Percentiles rank a stretch among this genome's conserved stretches.
Conservation (phyloP, 2,797 vertebrate species). For the Tapera naevia region DNA sequence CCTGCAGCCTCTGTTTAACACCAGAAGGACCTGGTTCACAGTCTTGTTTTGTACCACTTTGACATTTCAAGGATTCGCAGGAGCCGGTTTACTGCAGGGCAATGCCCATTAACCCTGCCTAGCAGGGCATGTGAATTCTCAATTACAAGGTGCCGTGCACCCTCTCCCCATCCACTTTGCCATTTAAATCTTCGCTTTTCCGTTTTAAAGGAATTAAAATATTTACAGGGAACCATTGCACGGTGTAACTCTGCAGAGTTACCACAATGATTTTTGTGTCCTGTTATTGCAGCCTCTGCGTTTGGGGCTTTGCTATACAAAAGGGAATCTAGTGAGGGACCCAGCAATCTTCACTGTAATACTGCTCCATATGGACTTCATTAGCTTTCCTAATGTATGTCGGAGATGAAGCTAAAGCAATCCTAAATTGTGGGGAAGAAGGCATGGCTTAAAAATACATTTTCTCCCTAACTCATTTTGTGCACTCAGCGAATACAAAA, state of each 20-base stretch:
- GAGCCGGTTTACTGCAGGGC: conserved; percentile 28
- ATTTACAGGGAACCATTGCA: background rate
- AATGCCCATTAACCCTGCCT: conserved; percentile 49
- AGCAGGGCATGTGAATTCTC: conserved; percentile 23
- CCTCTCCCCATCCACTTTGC: background rate
- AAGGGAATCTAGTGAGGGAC: background rate
- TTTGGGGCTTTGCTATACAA: background rate
- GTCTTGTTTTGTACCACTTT: background rate
- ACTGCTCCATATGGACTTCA: background rate
- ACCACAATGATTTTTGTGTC: background rate
- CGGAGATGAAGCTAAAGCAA: background rate
- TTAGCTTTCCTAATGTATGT: background rate
- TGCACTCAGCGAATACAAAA: background rate
- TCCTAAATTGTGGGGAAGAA: conserved; percentile 12
- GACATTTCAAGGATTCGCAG: conserved; percentile 41
- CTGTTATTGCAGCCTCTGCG: background rate
- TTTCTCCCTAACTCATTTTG: background rate
- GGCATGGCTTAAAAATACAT: background rate
- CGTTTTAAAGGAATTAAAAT: background rate
- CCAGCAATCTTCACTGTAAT: background rate
- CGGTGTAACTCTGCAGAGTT: background rate
- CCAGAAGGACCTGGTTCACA: background rate
- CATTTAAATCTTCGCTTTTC: background rate
- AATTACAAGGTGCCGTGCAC: background rate
- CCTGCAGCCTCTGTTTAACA: conserved; percentile 37